Evolutionary conservation across 2,113 vertebrate species (phyloP), one percentile per base, ranked within the genome.

Genomic region (Pleuronectes platessa): DNA sequence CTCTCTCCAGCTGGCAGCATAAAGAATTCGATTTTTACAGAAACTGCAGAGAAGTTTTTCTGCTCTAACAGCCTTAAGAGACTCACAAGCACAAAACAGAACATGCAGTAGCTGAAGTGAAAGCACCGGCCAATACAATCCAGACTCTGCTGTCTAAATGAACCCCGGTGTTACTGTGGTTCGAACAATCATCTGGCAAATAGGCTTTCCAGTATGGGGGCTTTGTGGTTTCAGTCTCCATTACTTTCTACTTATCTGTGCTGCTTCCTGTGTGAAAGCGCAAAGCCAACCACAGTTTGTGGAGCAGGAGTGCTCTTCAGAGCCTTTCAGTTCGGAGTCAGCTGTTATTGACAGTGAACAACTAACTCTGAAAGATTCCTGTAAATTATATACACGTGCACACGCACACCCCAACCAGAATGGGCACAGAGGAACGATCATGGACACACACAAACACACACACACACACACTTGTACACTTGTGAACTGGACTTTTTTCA

Each of bases 151-250:
- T 66, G 68, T 80, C 65, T 71, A 45, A 86, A 76, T 71, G 68
- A 59, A 60, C 59, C 60, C 54, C 27, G 62, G 61, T 82, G 61
- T 79, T 79, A 42, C 51, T 54, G 59, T 47, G 61, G 20, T 63
- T 89, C 63, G 58, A 45, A 79, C 81, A 67, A 47, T 76, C 27
- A 47, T 68, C 17, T 59, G 66, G 78, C 58, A 71, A 83, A 85
- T 66, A 56, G 78, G 61, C 53, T 74, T 71, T 86, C 40, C 54
- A 27, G 47, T 84, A 17, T 12, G 23, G 6, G 54, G 49, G 24
- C 71, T 83, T 76, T 85, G 76, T 60, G 90, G 68, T 85, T 74
- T 85, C 68, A 61, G 56, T 75, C 72, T 81, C 68, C 66, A 61
- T 78, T 51, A 17, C 35, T 21, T 68, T 47, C 40, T 71, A 58